A percentile compares a stretch with the other conserved stretches of the same genome.
Evolutionary conservation across 2,113 vertebrate species (phyloP).

Genomic region (Noctilio leporinus): DNA sequence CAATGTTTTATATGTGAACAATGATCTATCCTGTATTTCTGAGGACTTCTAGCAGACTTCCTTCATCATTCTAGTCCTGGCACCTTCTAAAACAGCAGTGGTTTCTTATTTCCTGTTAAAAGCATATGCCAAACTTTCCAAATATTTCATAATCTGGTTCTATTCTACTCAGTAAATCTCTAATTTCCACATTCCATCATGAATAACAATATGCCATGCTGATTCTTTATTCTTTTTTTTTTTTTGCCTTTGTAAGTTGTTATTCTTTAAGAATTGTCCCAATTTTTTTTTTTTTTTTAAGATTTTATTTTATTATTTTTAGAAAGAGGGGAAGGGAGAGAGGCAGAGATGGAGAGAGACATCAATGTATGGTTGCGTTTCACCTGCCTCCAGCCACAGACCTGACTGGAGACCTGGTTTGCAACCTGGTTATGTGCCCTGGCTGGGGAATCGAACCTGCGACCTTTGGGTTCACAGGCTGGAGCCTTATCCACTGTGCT

Average conservation of each 20-base stretch:
- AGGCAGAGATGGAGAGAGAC: too few relatives aligned
- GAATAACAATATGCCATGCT: neutral
- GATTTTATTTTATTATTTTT: too few relatives aligned
- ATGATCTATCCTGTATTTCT: neutral
- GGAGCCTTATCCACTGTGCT: too few relatives aligned
- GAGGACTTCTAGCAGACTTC: neutral
- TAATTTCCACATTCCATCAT: neutral
- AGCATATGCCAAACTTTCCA: neutral
- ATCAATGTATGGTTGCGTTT: too few relatives aligned
- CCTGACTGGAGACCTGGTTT: too few relatives aligned
- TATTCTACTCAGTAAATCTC: neutral
- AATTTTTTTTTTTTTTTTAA: too few relatives aligned
- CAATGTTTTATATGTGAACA: neutral
- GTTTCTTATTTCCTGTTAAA: neutral
- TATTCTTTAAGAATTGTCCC: neutral
- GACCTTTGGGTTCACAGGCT: too few relatives aligned
- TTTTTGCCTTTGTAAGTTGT: too few relatives aligned
- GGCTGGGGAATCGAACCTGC: too few relatives aligned
- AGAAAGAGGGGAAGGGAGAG: too few relatives aligned
- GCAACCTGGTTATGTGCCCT: too few relatives aligned
- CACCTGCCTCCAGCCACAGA: too few relatives aligned
- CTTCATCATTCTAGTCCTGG: neutral
- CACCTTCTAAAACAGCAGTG: neutral
- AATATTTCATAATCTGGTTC: neutral
- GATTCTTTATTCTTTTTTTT: neutral